Conservation (phyloP, 2,888 invertebrate species). For the Caenorhabditis uteleia region DNA sequence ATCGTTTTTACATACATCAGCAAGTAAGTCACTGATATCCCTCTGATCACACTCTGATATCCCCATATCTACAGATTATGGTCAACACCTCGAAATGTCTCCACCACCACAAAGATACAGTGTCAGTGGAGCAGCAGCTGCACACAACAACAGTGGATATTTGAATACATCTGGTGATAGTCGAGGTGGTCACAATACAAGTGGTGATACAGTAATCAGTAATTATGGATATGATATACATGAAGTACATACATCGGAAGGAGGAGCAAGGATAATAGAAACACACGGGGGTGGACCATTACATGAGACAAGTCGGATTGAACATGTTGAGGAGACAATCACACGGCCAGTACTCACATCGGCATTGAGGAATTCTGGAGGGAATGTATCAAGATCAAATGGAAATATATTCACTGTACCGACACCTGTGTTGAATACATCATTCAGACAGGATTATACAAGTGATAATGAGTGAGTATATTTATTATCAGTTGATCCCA, state of each 20-base stretch:
- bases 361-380: slow-evolving; percentile 19
- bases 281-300: slow-evolving; percentile 62
- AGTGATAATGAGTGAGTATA: slow-evolving; percentile 42
- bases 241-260: slow-evolving; percentile 65
- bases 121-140: slow-evolving; percentile 18
- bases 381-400: slow-evolving; percentile 4
- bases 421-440: slow-evolving; percentile 17
- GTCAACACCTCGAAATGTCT: slow-evolving; percentile 48
- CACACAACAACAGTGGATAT: slow-evolving; percentile 6
- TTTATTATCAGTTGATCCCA: too few species aligned
- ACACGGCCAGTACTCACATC: slow-evolving; percentile 16
- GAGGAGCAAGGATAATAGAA: slow-evolving; percentile 64
- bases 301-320: slow-evolving; percentile 36
- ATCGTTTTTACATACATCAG: slow-evolving; percentile 58
- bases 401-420: slow-evolving; percentile 47
- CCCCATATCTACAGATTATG: slow-evolving; percentile 38
- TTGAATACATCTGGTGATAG: slow-evolving; percentile 39
- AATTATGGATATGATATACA: slow-evolving; percentile 67
- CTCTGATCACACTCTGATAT: neutral
- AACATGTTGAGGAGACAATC: slow-evolving; percentile 42
- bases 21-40: slow-evolving; percentile 19
- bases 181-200: slow-evolving; percentile 21
- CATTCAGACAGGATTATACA: slow-evolving; percentile 34
- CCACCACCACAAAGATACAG: slow-evolving; percentile 35
- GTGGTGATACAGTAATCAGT: slow-evolving; percentile 43